phyloP scores from a whole-genome alignment of 2,797 vertebrate genomes.

The Microhierax caerulescens region DNA sequence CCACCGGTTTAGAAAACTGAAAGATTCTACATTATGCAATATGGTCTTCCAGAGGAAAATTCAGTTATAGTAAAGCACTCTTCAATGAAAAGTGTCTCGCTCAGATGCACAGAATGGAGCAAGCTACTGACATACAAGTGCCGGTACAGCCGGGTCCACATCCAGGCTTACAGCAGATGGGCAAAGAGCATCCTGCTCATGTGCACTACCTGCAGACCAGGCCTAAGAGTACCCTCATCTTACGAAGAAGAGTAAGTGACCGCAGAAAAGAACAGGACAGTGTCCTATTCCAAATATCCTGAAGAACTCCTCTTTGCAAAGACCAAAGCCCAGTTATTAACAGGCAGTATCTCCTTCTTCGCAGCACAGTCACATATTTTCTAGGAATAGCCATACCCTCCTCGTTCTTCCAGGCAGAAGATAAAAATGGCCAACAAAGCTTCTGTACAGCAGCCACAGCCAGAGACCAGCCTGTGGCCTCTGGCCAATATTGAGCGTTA shows the following conservation, averaged over 20 bases:
- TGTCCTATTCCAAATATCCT: background rate
- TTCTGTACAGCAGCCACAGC: background rate
- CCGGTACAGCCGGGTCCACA: background rate
- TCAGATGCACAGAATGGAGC: background rate
- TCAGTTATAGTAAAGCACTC: background rate
- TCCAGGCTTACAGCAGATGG: background rate
- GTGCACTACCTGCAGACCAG: background rate
- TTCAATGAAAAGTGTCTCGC: background rate
- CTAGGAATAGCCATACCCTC: background rate
- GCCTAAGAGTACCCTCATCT: background rate
- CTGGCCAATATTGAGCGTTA: background rate
- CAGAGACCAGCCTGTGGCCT: background rate
- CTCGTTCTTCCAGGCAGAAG: background rate
- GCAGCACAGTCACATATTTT: accelerated
- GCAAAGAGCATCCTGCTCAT: background rate
- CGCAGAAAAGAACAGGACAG: background rate
- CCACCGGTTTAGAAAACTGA: background rate
- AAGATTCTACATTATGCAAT: background rate
- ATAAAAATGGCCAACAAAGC: background rate
- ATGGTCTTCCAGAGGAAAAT: background rate
- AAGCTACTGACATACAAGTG: background rate
- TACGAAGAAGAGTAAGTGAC: background rate
- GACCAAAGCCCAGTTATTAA: background rate
- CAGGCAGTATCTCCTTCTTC: background rate
- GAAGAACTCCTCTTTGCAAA: background rate